Evolutionary conservation across 1,140 invertebrate species (phyloP).

Genomic region (Latrodectus geometricus): DNA sequence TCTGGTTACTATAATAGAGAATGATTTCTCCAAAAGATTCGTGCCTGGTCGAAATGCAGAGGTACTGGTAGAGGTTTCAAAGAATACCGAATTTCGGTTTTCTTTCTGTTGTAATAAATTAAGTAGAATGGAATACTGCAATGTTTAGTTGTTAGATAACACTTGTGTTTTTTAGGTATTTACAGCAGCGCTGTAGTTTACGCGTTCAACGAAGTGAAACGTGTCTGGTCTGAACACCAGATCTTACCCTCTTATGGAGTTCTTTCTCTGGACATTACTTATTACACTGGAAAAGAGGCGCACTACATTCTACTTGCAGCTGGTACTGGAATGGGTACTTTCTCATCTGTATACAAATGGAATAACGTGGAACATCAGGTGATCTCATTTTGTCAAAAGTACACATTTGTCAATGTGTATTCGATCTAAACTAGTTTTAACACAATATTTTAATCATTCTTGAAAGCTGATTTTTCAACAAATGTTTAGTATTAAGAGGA

Average conservation of each 20-base stretch:
- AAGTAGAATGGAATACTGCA: neutral
- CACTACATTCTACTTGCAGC: constrained; percentile 28
- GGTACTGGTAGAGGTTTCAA: no score
- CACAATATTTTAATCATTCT: no score
- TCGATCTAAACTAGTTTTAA: no score
- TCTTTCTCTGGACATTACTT: constrained; percentile 29
- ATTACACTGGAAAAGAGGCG: neutral
- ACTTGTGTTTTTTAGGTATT: constrained; percentile 6
- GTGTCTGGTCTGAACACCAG: constrained; percentile 38
- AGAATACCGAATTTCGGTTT: neutral
- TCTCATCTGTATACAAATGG: constrained; percentile 47
- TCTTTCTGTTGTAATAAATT: neutral
- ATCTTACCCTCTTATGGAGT: constrained; percentile 30
- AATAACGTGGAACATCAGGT: constrained; percentile 13
- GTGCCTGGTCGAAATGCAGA: no score
- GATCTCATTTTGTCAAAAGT: neutral
- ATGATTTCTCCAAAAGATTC: no score
- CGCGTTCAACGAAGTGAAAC: constrained; percentile 6
- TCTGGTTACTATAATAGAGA: no score
- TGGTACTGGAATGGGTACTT: constrained; percentile 37
- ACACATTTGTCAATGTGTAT: no score
- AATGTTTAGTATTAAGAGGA: no score
- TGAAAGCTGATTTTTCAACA: no score
- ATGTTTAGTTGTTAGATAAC: neutral
- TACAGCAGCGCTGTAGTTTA: constrained; percentile 39